Base-by-base conservation (phyloP, 2,888 invertebrate genomes). In the Acleris emargana region DNA sequence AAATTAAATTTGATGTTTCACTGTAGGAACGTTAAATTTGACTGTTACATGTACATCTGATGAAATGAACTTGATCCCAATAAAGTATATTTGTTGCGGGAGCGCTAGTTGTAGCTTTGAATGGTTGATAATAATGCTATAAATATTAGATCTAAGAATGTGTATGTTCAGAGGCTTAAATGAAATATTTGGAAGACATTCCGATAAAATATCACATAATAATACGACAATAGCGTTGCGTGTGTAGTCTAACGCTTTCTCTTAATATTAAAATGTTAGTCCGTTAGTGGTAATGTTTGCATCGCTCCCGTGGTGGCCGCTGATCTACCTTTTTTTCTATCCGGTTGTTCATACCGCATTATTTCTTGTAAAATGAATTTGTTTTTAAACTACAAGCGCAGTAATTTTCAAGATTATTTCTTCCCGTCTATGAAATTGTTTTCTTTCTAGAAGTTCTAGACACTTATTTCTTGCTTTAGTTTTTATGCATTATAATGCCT, bases 221-320 rank as follows among this genome's bases (percentile, higher is more conserved):
- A 75, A 72, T 70, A 75, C 52, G 80, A 84, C 82, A 82, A 82
- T 81, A 82, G 79, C 73, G 73, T 67, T 72, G 73, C 74, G 73
- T 74, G 73, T 72, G 69, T 72, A 72, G 59, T 62, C 73, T 74
- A 79, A 74, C 73, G 79, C 78, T 78, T 80, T 74, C 72, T 13
- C 73, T 68, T 64, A 73, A 73, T 75, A 72, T 75, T 70, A 70
- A 64, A 69, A 74, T 72, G 61, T 77, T 68, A 74, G 72, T 74
- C 72, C 77, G 74, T 71, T 79, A 80, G 75, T 66, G 76, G 38
- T 58, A 28, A n/a, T 20, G 5, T 16, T 45, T 25, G 11, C 43
- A 22, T 17, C 43, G n/a, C 45, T 20, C 43, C 20, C 43, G 22
- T 25, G 18, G n/a, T 13, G n/a, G 55, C 16, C 18, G 28, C 17